A percentile compares a stretch with the other conserved stretches of the same genome.
phyloP scores from a whole-genome alignment of 2,113 vertebrate species.

The Mobula hypostoma region DNA sequence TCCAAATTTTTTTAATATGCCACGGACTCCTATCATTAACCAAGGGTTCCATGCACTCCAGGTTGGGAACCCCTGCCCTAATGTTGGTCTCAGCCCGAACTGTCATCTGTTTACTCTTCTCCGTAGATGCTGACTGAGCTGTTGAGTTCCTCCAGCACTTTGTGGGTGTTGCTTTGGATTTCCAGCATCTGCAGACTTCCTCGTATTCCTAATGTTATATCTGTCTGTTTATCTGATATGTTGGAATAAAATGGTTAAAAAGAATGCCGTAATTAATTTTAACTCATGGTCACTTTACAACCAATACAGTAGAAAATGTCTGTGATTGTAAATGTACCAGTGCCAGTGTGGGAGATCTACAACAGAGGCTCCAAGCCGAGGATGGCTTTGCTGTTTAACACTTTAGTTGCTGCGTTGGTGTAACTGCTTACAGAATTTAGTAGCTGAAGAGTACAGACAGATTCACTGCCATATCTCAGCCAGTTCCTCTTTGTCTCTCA shows the following conservation, averaged over 20 bases:
- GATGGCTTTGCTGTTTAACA: not conserved
- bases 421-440: not conserved
- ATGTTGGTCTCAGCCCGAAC: too few relatives aligned
- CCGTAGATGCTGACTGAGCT: too few relatives aligned
- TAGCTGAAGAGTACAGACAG: not conserved
- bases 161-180: too few relatives aligned
- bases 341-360: not conserved
- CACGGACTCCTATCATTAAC: too few relatives aligned
- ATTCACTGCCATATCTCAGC: not conserved
- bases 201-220: too few relatives aligned
- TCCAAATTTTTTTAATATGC: too few relatives aligned
- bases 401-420: not conserved
- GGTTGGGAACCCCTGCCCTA: too few relatives aligned
- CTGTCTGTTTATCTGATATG: not conserved
- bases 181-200: too few relatives aligned
- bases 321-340: not conserved
- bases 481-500: not conserved
- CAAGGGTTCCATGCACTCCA: too few relatives aligned
- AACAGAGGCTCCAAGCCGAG: too few relatives aligned
- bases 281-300: not conserved
- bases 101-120: too few relatives aligned
- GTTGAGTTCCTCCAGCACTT: too few relatives aligned
- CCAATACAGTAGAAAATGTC: not conserved
- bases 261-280: not conserved
- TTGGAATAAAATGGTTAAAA: not conserved